These are phyloP conservation scores for Pipra filicauda DNA, from an alignment of 2,113 vertebrate genomes.

Conservation along the genomic window DNA sequence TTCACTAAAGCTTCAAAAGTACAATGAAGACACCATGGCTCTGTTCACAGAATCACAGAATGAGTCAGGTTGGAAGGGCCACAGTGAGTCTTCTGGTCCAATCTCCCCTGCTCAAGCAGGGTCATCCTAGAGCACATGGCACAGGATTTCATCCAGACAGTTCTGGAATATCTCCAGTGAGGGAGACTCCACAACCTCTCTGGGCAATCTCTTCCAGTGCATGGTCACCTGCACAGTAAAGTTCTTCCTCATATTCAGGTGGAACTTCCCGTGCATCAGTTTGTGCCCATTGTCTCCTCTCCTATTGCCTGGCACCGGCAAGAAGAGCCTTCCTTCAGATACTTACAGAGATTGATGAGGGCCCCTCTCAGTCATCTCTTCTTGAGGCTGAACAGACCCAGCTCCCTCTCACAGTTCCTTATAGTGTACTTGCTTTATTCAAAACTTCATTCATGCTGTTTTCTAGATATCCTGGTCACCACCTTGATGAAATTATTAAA, in stretches of 20 bases:
- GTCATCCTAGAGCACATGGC: background rate
- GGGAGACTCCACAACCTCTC: background rate
- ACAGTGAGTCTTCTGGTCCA: background rate
- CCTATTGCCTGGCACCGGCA: background rate
- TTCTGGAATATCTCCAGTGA: background rate
- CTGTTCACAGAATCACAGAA: background rate
- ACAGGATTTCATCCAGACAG: no score
- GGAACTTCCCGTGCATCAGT: background rate
- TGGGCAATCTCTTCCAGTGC: accelerated
- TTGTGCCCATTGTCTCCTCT: background rate
- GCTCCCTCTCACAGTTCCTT: background rate
- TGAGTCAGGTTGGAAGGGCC: accelerated
- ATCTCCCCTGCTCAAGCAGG: background rate
- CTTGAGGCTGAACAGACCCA: background rate
- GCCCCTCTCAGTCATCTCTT: background rate
- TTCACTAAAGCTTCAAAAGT: background rate
- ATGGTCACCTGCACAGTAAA: accelerated
- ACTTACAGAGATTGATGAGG: accelerated
- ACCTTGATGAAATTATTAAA: background rate
- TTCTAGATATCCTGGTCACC: background rate
- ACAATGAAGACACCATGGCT: background rate
- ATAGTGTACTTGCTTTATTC: background rate
- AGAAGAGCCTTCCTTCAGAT: background rate
- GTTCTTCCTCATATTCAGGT: background rate
- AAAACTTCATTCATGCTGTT: background rate